Conservation (phyloP, 2,888 invertebrate genomes). For the Drosophila cyrtoloma region DNA sequence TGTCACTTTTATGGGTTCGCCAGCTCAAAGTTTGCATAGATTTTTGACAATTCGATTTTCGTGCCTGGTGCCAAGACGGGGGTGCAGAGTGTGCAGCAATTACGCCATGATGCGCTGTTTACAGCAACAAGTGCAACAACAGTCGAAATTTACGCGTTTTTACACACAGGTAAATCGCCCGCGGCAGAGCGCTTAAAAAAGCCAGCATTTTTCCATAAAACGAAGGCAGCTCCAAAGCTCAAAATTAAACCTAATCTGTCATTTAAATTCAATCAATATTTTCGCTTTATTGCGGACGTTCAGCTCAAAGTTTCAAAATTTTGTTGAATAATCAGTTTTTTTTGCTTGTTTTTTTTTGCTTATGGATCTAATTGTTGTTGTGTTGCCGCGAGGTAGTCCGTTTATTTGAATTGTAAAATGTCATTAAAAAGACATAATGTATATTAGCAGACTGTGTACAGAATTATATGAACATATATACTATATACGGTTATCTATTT, state of each 20-base stretch:
- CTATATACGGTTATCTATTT: not conserved
- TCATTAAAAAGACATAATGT: not conserved
- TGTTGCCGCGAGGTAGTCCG: not conserved
- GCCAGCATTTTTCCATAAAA: slow-evolving; percentile 4
- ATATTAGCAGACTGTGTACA: not conserved
- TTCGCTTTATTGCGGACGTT: not conserved
- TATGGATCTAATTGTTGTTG: not conserved
- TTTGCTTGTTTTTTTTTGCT: no score
- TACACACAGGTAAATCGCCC: slow-evolving; percentile 56
- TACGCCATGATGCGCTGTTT: slow-evolving; percentile 42
- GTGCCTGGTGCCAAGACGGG: slow-evolving; percentile 22
- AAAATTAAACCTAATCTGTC: not conserved
- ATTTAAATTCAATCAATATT: not conserved
- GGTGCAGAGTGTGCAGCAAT: slow-evolving; percentile 13
- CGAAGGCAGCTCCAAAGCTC: not conserved
- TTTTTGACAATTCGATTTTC: slow-evolving; percentile 28
- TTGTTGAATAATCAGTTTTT: not conserved
- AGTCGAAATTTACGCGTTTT: slow-evolving; percentile 28
- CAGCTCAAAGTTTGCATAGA: slow-evolving; percentile 37
- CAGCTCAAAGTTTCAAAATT: not conserved
- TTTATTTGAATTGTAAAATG: not conserved
- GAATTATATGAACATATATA: not conserved
- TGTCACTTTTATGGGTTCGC: slow-evolving; percentile 46
- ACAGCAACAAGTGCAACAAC: slow-evolving; percentile 29
- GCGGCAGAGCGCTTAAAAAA: slow-evolving; percentile 13